Evolutionary conservation across 1,140 invertebrate species (phyloP).

Genomic region (Portunus trituberculatus): DNA sequence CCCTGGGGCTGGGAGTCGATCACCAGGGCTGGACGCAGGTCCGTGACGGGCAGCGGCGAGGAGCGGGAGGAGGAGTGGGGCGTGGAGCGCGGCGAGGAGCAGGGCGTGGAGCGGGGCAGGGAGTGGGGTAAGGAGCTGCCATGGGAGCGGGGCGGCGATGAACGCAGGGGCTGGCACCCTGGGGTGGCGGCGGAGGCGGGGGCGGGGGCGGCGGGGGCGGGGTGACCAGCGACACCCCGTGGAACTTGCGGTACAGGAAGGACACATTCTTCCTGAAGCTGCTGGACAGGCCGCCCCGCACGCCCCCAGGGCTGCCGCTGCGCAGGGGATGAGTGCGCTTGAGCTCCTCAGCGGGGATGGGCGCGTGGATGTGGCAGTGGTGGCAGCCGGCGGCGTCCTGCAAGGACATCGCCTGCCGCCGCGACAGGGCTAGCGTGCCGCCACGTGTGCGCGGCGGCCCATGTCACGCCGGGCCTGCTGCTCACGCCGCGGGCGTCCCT

Average conservation of each 20-base stretch:
- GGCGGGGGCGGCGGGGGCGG: constrained; percentile 37
- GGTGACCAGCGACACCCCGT: not conserved
- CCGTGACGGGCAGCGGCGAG: not conserved
- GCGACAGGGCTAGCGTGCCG: not conserved
- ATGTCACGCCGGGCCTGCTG: not conserved
- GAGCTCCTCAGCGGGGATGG: constrained; percentile 61
- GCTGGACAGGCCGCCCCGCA: not conserved
- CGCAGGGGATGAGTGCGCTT: constrained; percentile 70
- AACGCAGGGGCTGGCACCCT: not conserved
- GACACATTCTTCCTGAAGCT: constrained; percentile 66
- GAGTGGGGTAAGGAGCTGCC: not conserved
- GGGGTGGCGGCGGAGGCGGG: not conserved
- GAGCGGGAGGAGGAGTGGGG: not conserved
- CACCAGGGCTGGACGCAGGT: constrained; percentile 28
- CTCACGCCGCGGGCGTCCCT: too few species aligned
- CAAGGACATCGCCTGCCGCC: constrained; percentile 42
- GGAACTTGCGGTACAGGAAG: constrained; percentile 69
- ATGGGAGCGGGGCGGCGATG: not conserved
- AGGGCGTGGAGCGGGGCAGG: not conserved
- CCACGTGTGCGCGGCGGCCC: not conserved
- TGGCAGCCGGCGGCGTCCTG: constrained; percentile 63
- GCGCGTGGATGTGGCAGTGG: constrained; percentile 72
- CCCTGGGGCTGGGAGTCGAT: constrained; percentile 31
- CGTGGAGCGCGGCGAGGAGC: not conserved
- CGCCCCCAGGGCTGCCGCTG: not conserved